Evolutionary conservation across 2,797 vertebrate genomes (phyloP).

Genomic region (Clarias pachynema): DNA sequence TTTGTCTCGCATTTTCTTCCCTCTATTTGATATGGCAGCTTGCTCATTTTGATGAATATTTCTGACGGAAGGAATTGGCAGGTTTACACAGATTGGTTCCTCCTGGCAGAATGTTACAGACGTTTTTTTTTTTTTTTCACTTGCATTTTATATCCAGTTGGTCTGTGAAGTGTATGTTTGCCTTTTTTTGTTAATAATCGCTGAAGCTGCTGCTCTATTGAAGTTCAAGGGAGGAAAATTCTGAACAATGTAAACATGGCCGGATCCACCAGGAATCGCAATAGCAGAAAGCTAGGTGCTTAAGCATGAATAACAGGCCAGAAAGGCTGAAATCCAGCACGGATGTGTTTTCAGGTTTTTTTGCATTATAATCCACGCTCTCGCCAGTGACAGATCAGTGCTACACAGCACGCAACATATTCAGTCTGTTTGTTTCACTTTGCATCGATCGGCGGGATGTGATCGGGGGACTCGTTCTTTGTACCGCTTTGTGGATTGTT

Average conservation of each 20-base stretch:
- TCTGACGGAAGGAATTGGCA: neutral
- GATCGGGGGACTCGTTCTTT: conserved; percentile 26
- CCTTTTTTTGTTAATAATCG: neutral
- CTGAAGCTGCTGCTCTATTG: neutral
- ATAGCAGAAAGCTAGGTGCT: neutral
- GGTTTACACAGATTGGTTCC: neutral
- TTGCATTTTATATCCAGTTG: neutral
- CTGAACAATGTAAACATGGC: neutral
- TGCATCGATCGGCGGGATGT: conserved; percentile 40
- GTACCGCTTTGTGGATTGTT: conserved; percentile 38
- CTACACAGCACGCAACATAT: conserved; percentile 13
- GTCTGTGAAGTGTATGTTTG: neutral
- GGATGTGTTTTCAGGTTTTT: neutral
- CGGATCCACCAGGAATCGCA: neutral
- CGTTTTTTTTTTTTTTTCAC: neutral
- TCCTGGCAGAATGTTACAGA: neutral
- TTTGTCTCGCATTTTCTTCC: neutral
- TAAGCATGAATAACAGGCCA: neutral
- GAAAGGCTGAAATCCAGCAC: neutral
- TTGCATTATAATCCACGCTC: conserved; percentile 1
- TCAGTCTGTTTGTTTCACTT: conserved; percentile 37
- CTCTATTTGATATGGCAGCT: neutral
- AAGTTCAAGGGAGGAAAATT: neutral
- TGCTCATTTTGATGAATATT: neutral
- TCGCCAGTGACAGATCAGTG: conserved; percentile 12